A percentile compares a stretch with the other conserved stretches of the same genome.
Evolutionary conservation across 64 coral and sea anemone genomes (phyloP).

Genomic region (Trachythela sp.): DNA sequence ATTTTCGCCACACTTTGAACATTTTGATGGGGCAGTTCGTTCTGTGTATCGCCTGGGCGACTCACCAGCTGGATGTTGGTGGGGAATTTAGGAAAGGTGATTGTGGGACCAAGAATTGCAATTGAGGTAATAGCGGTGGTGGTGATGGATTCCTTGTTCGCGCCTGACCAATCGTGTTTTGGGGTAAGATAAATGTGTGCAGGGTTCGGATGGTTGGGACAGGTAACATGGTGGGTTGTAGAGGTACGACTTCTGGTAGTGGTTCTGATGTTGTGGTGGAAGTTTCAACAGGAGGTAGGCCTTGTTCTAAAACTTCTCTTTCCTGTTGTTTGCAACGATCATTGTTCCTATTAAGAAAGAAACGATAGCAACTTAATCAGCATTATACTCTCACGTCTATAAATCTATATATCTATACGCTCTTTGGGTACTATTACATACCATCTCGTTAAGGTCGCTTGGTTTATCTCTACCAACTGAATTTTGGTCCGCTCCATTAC

Average conservation of each 20-base stretch:
- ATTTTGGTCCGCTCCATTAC: neutral
- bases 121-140: neutral
- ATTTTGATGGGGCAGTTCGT: slow-evolving; percentile 23
- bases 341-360: slow-evolving; percentile 44
- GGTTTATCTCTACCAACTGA: neutral
- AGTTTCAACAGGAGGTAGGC: slow-evolving; percentile 1
- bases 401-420: too few species aligned
- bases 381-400: too few species aligned
- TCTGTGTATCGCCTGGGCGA: neutral
- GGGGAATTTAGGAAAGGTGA: neutral
- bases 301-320: slow-evolving; percentile 18
- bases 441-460: neutral
- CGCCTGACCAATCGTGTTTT: slow-evolving; percentile 49
- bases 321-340: slow-evolving; percentile 42
- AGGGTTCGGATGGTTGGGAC: neutral
- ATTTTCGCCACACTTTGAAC: slow-evolving; percentile 39
- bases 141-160: neutral
- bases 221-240: neutral
- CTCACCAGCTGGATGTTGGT: slow-evolving; percentile 20
- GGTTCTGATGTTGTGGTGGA: neutral
- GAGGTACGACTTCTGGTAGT: neutral
- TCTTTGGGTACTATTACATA: neutral
- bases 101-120: neutral
- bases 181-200: slow-evolving; percentile 26
- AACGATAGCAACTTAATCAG: too few species aligned